Evolutionary conservation across 2,797 vertebrate genomes (phyloP), one percentile per base, ranked within the genome.

Genomic region (Apodemus agrarius): DNA sequence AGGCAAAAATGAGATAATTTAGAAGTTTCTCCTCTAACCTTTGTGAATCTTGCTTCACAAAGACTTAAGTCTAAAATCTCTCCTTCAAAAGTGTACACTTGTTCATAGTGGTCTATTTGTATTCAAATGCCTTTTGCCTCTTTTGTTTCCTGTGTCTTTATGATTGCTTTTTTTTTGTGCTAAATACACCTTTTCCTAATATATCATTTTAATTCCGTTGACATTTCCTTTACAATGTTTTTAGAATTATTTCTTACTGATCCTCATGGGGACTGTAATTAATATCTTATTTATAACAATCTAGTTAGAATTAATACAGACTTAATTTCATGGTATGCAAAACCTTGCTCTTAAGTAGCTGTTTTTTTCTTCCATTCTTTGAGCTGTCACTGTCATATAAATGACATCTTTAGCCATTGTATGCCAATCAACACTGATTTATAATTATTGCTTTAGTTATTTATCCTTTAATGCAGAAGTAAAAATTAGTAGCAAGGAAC

Each of bases 181-280:
- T 78, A 78, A 94, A 72, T 63, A 49, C 46, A 63, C 19, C n/a
- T 76, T 63, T 61, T 31, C 5, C 10, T 75, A 67, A 61, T n/a
- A 10, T 57, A 74, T 17, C 9, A 65, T 75, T 84, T 95, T 34
- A 90, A 83, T 90, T 88, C 65, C 3, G 1, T 40, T 80, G n/a
- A 79, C 31, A 85, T 83, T 92, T 96, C 57, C 72, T 83, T 93
- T 80, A 69, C 24, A 76, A n/a, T 75, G 22, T 57, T 81, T 95
- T 88, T 81, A 12, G n/a, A 91, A n/a, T 85, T 90, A 43, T 81
- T 96, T 88, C 93, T 24, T 46, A 88, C 26, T 52, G 57, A 90
- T 90, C 87, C 40, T 76, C 86, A 72, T 76, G 40, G 43, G 21
- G 22, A 74, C 87, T 89, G 52, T 59, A 96, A 95, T 95, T 76